Percentiles rank a stretch among this genome's conserved stretches.
Conservation (phyloP, 2,888 invertebrate genomes). For the Phengaris arion region DNA sequence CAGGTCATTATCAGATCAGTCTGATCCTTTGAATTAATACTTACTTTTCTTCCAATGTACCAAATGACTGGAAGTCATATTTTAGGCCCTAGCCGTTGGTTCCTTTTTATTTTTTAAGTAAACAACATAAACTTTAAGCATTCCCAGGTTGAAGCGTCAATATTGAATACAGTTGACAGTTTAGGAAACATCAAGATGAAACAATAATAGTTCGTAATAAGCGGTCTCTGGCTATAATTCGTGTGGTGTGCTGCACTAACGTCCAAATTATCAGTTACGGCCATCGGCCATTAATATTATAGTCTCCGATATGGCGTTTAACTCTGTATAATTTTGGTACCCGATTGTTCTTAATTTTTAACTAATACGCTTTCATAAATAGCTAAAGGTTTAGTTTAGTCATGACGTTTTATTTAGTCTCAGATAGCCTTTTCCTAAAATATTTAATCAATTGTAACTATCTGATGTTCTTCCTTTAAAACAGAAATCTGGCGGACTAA, state of each 20-base stretch:
- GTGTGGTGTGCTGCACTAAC: constrained; percentile 7
- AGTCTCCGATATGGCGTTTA: not conserved
- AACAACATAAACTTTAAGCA: too few species aligned
- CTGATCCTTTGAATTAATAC: too few species aligned
- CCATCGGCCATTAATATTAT: not conserved
- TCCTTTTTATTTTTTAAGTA: too few species aligned
- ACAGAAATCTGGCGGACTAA: too few species aligned
- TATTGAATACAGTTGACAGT: not conserved
- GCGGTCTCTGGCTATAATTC: not conserved
- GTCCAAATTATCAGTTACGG: not conserved
- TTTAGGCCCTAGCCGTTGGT: too few species aligned
- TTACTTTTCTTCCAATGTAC: too few species aligned
- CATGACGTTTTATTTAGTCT: not conserved
- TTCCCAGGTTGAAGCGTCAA: not conserved
- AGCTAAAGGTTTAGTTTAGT: not conserved
- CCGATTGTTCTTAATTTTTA: not conserved
- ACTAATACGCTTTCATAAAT: not conserved
- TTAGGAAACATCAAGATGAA: not conserved
- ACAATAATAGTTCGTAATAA: constrained; percentile 7
- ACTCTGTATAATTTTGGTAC: not conserved
- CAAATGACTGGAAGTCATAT: too few species aligned
- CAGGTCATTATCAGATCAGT: too few species aligned
- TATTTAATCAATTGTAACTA: too few species aligned
- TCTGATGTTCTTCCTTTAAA: too few species aligned
- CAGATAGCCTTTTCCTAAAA: too few species aligned